Base-by-base conservation (phyloP, 1,140 invertebrate species). In the Drosophila athabasca region DNA sequence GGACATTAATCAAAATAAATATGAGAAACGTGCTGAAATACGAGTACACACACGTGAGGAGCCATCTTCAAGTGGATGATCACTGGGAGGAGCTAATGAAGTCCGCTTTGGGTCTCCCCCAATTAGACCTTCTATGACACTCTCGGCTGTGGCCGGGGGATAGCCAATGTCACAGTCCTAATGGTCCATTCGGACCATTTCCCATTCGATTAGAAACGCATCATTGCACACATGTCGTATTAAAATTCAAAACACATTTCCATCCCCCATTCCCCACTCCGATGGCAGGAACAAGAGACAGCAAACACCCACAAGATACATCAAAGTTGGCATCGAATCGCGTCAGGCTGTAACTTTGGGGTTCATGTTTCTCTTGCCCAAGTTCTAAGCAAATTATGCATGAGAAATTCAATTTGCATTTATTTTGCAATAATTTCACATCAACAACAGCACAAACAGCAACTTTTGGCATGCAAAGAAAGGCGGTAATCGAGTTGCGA, bases 401-500 rank as follows among this genome's bases (percentile, higher is more conserved):
- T 88, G 83, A 83, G 79, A 79, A 88, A 88, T 88, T 88, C 83
- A 88, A 88, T 88, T 88, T 88, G 83, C 83, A 88, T 88, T 88
- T 88, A 89, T 88, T 88, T 89, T 77, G 84, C 83, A 88, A 88
- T 88, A 88, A 88, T 88, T 88, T 88, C 72, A 88, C 88, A 88
- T 83, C 78, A 80, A 72, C 65, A 87, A 62, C 64, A 62, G 52
- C 19, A 44, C 19, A 53, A 78, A 45, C 55, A 79, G 62, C 51
- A 79, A 61, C 15, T 48, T 60, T 59, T 35, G 62, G 51, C 60
- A 80, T 76, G 71, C 45, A 65, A 70, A 85, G 11, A 11, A 39
- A 13, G 35, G 11, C 3, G 11, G 57, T 68, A 71, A 59, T 64
- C 5, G 22, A 39, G 35, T 13, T 11, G 4, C 35, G 3, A 39